Evolutionary conservation across 2,888 invertebrate genomes (phyloP).

Genomic region (Branchipolynoe longqiensis): DNA sequence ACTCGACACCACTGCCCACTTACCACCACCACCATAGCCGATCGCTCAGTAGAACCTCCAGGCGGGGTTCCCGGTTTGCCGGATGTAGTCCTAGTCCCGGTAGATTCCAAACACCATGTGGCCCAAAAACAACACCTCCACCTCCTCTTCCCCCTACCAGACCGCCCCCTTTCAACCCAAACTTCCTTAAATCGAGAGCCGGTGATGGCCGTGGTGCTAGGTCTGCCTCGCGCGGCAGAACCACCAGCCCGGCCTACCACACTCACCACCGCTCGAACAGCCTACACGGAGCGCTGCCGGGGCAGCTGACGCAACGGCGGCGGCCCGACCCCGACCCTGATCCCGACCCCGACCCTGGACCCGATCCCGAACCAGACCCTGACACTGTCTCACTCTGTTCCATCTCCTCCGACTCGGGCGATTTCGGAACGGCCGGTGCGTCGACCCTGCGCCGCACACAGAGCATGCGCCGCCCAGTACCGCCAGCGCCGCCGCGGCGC

Average conservation of each 20-base stretch:
- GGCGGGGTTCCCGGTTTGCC: too few species aligned
- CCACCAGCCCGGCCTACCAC: too few species aligned
- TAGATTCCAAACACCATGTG: too few species aligned
- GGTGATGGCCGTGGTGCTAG: too few species aligned
- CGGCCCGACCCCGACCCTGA: too few species aligned
- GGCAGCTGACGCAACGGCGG: neutral
- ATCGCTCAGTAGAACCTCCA: neutral
- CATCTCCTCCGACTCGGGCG: neutral
- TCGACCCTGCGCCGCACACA: conserved; percentile 24
- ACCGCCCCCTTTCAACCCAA: conserved; percentile 26
- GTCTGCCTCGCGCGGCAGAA: too few species aligned
- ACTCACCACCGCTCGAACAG: too few species aligned
- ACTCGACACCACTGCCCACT: neutral
- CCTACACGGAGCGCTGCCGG: too few species aligned
- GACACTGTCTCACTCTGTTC: conserved; percentile 37
- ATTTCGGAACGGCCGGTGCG: neutral
- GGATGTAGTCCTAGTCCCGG: too few species aligned
- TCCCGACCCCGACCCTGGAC: too few species aligned
- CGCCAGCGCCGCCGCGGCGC: conserved; percentile 8
- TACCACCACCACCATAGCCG: neutral
- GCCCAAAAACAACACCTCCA: too few species aligned
- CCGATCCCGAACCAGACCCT: too few species aligned
- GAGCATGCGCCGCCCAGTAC: conserved; percentile 13
- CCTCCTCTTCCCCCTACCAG: neutral
- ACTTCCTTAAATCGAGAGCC: neutral